Conservation (phyloP, 2,888 invertebrate genomes). For the Notodonta dromedarius region DNA sequence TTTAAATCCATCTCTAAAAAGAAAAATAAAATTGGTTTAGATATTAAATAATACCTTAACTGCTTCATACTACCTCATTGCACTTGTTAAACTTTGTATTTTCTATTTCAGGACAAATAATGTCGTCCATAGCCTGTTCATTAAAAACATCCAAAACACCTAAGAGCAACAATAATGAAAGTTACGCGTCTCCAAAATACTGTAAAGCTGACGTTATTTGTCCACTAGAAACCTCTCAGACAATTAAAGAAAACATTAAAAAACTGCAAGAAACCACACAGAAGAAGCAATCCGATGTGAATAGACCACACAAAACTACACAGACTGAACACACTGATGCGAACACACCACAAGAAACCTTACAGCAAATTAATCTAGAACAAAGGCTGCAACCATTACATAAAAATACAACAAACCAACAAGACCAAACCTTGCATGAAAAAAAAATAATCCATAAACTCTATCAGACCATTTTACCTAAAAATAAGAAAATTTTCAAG, state of each 20-base stretch:
- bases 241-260: not conserved
- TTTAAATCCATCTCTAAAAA: too few species aligned
- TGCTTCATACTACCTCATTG: too few species aligned
- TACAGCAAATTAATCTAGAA: not conserved
- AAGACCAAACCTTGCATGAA: not conserved
- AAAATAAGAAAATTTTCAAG: not conserved
- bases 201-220: not conserved
- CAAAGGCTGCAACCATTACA: not conserved
- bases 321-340: not conserved
- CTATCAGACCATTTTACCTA: slow-evolving; percentile 11
- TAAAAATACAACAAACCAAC: not conserved
- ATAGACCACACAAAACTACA: not conserved
- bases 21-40: too few species aligned
- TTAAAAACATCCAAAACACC: slow-evolving; percentile 2
- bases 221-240: not conserved
- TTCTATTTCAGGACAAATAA: not conserved
- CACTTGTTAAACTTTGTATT: too few species aligned
- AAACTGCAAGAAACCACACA: not conserved
- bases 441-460: not conserved
- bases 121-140: slow-evolving; percentile 3
- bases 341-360: not conserved
- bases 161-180: not conserved
- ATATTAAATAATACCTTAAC: too few species aligned
- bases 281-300: not conserved
- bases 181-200: not conserved